These are phyloP conservation scores for Marisa cornuarietis DNA, from an alignment of 1,140 invertebrate species.

Conservation along the genomic window DNA sequence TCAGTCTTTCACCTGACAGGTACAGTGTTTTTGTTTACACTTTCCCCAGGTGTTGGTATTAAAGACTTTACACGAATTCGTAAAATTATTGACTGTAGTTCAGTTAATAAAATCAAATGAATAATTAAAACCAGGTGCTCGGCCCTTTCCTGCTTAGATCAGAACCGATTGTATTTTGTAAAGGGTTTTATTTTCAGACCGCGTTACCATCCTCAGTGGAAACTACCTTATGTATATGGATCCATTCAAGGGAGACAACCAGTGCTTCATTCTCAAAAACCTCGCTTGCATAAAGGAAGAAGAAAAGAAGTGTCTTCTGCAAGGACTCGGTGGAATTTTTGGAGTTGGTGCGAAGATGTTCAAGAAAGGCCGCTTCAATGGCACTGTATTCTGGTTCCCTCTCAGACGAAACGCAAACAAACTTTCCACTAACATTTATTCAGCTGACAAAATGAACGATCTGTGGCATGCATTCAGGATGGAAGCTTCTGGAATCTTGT, in stretches of 20 bases:
- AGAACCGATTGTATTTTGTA: slow-evolving; percentile 4
- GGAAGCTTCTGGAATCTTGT: slow-evolving; percentile 32
- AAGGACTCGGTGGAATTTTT: slow-evolving; percentile 28
- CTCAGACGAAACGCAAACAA: slow-evolving; percentile 29
- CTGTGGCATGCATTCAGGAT: slow-evolving; percentile 37
- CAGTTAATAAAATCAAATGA: no score
- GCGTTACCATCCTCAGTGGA: slow-evolving; percentile 4
- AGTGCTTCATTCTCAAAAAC: background rate
- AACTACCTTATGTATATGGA: slow-evolving; percentile 2
- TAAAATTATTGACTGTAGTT: background rate
- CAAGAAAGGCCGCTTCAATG: slow-evolving; percentile 30
- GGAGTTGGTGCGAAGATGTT: slow-evolving; percentile 24
- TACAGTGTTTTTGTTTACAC: slow-evolving; percentile 26
- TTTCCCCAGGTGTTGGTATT: background rate
- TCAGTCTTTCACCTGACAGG: slow-evolving; percentile 62
- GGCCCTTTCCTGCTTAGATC: background rate
- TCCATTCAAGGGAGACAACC: slow-evolving; percentile 1
- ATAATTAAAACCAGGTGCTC: background rate
- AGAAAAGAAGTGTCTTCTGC: slow-evolving; percentile 11
- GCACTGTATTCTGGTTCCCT: slow-evolving; percentile 54
- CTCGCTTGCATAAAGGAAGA: slow-evolving; percentile 15
- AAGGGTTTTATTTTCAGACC: slow-evolving; percentile 8
- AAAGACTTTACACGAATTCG: background rate
- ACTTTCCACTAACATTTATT: slow-evolving; percentile 34
- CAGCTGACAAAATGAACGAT: slow-evolving; percentile 28